These are phyloP conservation scores for Potorous gilbertii DNA, from an alignment of 2,797 vertebrate genomes.

Conservation along the genomic window DNA sequence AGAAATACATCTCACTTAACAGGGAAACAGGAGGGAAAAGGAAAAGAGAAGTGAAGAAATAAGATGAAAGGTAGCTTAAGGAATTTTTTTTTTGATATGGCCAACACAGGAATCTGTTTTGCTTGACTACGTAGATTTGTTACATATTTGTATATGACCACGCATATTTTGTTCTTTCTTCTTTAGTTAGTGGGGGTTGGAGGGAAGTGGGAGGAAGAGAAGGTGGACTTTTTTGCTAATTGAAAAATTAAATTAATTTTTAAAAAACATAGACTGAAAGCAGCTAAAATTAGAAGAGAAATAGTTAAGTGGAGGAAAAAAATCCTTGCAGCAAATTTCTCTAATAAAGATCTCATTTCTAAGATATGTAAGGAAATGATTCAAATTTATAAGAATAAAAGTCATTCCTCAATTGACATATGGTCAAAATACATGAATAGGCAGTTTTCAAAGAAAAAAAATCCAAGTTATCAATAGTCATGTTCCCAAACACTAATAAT, in stretches of 20 bases:
- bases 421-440: not conserved
- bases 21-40: not conserved
- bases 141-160: not conserved
- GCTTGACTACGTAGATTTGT: not conserved
- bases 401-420: not conserved
- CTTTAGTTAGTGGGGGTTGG: constrained; percentile 31
- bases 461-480: not conserved
- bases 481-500: not conserved
- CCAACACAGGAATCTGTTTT: not conserved
- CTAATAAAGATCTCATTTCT: not conserved
- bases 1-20: not conserved
- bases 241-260: not conserved
- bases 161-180: not conserved
- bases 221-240: not conserved
- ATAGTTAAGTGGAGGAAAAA: not conserved
- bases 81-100: not conserved
- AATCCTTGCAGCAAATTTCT: not conserved
- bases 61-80: constrained; percentile 3
- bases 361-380: not conserved
- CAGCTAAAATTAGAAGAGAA: not conserved
- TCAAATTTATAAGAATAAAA: not conserved
- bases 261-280: not conserved
- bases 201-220: not conserved
- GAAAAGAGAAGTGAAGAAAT: not conserved
- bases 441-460: not conserved